phyloP scores from a whole-genome alignment of 2,113 vertebrate species.

The Nipponia nippon region DNA sequence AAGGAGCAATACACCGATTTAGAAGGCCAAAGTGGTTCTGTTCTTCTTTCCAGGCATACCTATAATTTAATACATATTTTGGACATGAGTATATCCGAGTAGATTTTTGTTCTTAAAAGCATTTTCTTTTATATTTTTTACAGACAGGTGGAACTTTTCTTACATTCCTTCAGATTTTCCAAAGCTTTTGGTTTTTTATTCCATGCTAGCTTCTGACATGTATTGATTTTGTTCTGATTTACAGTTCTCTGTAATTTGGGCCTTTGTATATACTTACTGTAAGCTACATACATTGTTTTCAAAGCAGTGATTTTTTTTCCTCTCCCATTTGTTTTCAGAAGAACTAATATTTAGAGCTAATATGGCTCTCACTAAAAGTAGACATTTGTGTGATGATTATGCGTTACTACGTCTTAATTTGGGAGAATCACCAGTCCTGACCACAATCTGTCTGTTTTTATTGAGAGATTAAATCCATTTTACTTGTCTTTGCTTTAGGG shows the following conservation, averaged over 20 bases:
- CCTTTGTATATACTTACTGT: not conserved
- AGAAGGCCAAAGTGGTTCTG: not conserved
- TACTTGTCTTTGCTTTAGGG: not conserved
- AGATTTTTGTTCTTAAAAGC: not conserved
- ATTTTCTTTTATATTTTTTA: not conserved
- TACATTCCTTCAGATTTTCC: not conserved
- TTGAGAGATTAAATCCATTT: not conserved
- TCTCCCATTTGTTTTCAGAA: not conserved
- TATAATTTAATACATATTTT: not conserved
- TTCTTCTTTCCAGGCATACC: not conserved
- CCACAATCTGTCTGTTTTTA: not conserved
- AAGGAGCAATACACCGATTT: not conserved
- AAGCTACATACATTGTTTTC: not conserved
- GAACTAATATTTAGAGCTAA: not conserved
- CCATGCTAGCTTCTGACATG: not conserved
- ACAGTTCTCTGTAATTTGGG: not conserved
- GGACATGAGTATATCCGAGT: not conserved
- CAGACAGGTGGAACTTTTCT: not conserved
- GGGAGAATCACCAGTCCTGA: not conserved
- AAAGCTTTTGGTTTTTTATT: not conserved
- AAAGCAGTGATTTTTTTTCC: not conserved
- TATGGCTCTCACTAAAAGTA: not conserved
- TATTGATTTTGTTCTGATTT: not conserved
- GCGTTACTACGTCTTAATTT: not conserved
- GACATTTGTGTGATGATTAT: not conserved